Conservation (phyloP, 2,888 invertebrate species). For the Amiota minor region DNA sequence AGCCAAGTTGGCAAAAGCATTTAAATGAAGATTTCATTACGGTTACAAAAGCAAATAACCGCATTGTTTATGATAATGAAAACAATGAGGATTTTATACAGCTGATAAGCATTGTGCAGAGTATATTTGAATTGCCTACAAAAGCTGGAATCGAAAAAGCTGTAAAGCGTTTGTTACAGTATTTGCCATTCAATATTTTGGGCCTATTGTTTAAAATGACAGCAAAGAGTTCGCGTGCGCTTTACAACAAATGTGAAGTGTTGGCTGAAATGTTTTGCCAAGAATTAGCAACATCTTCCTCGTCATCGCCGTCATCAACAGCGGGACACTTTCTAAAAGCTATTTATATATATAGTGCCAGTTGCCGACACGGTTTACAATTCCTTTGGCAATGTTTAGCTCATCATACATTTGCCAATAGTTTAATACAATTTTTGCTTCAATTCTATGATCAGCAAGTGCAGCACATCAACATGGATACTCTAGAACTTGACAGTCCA, state of each 20-base stretch:
- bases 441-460: conserved; percentile 50
- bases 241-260: conserved; percentile 49
- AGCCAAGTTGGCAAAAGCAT: background rate
- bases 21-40: background rate
- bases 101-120: conserved; percentile 51
- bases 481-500: conserved; percentile 33
- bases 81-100: conserved; percentile 36
- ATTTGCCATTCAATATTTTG: conserved; percentile 47
- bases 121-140: conserved; percentile 47
- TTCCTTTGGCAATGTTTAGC: conserved; percentile 46
- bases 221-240: conserved; percentile 44
- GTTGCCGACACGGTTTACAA: conserved; percentile 31
- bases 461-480: conserved; percentile 38
- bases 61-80: background rate
- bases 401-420: conserved; percentile 44
- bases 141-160: conserved; percentile 44
- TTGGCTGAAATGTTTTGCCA: conserved; percentile 48
- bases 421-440: conserved; percentile 41
- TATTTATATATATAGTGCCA: conserved; percentile 42
- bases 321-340: conserved; percentile 46
- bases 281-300: background rate
- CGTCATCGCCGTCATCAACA: background rate
- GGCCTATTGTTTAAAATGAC: conserved; percentile 50
- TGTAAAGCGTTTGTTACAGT: conserved; percentile 43
- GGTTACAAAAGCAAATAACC: no score